Evolutionary conservation across 1,140 invertebrate genomes (phyloP).

Genomic region (Mercenaria mercenaria): DNA sequence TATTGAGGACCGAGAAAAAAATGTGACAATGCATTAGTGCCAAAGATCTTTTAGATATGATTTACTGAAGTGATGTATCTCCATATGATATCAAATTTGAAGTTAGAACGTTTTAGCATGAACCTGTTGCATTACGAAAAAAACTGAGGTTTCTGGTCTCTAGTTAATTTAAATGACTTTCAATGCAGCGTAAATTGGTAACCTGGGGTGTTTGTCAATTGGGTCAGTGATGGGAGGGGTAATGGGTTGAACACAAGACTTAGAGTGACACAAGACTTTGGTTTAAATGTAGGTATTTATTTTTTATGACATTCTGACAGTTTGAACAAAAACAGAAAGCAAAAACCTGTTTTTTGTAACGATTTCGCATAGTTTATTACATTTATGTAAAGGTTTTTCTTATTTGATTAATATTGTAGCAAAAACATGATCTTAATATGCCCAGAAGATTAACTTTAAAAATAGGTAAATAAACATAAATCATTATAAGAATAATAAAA

Average conservation of each 20-base stretch:
- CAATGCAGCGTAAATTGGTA: not conserved
- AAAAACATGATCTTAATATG: too few relatives aligned
- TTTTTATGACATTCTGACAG: not conserved
- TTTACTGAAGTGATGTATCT: not conserved
- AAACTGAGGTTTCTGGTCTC: not conserved
- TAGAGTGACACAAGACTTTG: not conserved
- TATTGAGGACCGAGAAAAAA: constrained; percentile 5
- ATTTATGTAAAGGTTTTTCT: too few relatives aligned
- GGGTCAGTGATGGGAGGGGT: constrained; percentile 8
- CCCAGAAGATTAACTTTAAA: too few relatives aligned
- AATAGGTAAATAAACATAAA: too few relatives aligned
- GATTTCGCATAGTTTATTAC: too few relatives aligned
- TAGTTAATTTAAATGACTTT: not conserved
- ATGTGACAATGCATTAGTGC: constrained; percentile 39
- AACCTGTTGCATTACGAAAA: not conserved
- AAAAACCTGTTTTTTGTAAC: too few relatives aligned
- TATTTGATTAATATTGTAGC: too few relatives aligned
- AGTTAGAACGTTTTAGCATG: not conserved
- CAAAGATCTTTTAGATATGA: not conserved
- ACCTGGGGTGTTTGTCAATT: not conserved
- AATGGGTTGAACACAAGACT: not conserved
- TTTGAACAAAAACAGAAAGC: not conserved
- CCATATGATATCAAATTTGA: not conserved
- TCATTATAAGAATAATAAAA: too few relatives aligned
- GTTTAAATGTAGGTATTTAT: not conserved